phyloP scores from a whole-genome alignment of 2,113 vertebrate species.

The Colius striatus region DNA sequence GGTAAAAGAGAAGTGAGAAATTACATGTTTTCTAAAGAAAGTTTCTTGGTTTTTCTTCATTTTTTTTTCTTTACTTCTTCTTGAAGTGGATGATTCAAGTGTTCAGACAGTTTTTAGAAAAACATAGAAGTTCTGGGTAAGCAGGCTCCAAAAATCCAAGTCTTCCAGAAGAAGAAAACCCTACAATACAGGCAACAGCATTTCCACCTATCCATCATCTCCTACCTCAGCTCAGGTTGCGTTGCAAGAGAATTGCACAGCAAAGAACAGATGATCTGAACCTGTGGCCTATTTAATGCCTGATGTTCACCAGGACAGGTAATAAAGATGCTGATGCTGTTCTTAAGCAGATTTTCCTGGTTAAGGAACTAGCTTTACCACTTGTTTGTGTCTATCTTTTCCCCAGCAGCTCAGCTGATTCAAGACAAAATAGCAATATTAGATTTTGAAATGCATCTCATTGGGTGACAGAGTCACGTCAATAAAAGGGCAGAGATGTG shows the following conservation, averaged over 20 bases:
- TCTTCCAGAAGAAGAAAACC: rapidly evolving
- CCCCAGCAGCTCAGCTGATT: not conserved
- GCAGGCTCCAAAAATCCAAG: not conserved
- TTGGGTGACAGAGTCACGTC: not conserved
- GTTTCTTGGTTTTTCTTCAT: not conserved
- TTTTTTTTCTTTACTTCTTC: not conserved
- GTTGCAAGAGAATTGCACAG: not conserved
- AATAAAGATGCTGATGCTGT: not conserved
- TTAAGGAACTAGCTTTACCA: not conserved
- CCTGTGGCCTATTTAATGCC: not conserved
- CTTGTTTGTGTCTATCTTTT: not conserved
- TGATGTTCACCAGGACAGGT: not conserved
- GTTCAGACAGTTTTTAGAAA: not conserved
- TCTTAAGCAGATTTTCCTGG: not conserved
- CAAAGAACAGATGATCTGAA: not conserved
- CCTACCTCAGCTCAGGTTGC: not conserved
- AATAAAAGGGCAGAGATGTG: not conserved
- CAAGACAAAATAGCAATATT: not conserved
- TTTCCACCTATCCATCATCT: not conserved
- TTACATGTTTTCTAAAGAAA: not conserved
- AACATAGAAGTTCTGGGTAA: not conserved
- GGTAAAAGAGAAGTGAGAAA: not conserved
- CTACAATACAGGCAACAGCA: not conserved
- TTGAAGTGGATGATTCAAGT: not conserved
- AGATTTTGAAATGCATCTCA: not conserved